phyloP scores from a whole-genome alignment of 2,113 vertebrate genomes.

The Todiramphus chloris region DNA sequence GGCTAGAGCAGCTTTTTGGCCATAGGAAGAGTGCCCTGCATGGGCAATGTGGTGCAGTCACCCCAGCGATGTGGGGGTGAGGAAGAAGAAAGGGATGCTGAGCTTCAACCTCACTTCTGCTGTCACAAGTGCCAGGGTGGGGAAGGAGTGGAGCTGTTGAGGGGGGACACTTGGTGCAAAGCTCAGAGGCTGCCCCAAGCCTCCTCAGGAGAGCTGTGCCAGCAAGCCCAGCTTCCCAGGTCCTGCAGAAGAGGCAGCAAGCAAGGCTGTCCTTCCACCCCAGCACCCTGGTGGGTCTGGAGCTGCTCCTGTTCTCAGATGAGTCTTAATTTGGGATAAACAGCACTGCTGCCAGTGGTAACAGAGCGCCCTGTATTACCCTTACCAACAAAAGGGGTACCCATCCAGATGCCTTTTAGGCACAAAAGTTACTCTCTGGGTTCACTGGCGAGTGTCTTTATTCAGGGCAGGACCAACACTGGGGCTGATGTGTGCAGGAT shows the following conservation, averaged over 20 bases:
- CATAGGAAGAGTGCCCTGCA: fast-evolving
- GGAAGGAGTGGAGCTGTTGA: background rate
- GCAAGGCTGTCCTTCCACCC: background rate
- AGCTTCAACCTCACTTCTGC: background rate
- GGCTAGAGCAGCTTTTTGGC: background rate
- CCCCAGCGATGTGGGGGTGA: background rate
- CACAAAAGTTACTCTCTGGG: background rate
- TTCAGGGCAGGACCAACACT: background rate
- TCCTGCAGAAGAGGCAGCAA: background rate
- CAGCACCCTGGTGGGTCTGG: background rate
- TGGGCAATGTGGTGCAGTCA: fast-evolving
- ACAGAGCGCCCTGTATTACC: too few relatives aligned
- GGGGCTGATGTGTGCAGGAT: background rate
- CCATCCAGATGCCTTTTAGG: background rate
- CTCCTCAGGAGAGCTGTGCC: fast-evolving
- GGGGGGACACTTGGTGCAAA: background rate
- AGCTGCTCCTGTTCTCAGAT: background rate
- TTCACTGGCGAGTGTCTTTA: background rate
- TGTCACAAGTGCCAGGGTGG: background rate
- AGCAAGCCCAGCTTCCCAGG: background rate
- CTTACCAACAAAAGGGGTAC: background rate
- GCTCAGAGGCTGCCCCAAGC: background rate
- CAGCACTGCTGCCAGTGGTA: background rate
- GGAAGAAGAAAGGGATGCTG: background rate
- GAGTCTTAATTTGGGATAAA: background rate